Percentiles rank a stretch among this genome's conserved stretches.
Conservation (phyloP, 1,140 invertebrate species). For the Temnothorax curvispinosus region DNA sequence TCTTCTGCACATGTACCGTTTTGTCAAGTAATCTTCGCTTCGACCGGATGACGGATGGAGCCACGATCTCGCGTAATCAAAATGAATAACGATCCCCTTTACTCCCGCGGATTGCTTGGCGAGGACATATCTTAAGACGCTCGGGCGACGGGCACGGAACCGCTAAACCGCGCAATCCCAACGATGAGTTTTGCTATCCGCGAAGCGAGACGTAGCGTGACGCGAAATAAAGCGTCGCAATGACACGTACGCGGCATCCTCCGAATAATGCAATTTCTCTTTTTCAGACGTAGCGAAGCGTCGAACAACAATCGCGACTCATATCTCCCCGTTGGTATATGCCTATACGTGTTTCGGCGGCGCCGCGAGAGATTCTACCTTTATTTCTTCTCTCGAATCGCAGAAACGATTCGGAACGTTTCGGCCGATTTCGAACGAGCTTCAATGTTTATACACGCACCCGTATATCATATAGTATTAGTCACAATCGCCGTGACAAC, state of each 20-base stretch:
- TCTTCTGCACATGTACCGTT: background rate
- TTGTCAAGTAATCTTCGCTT: background rate
- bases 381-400: background rate
- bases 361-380: background rate
- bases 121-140: background rate
- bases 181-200: background rate
- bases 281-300: background rate
- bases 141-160: no score
- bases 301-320: background rate
- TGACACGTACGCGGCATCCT: background rate
- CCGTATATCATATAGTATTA: background rate
- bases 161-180: background rate
- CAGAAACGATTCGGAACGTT: background rate
- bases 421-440: background rate
- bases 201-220: background rate
- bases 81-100: conserved; percentile 1
- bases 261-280: conserved; percentile 11
- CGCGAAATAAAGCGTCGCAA: conserved; percentile 3
- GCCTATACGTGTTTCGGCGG: background rate
- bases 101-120: background rate
- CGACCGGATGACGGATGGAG: background rate
- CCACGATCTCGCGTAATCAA: background rate
- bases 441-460: no score
- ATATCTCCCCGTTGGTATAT: background rate
- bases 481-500: background rate